Evolutionary conservation across 2,888 invertebrate genomes (phyloP).

Genomic region (Lamellibrachia satsuma): DNA sequence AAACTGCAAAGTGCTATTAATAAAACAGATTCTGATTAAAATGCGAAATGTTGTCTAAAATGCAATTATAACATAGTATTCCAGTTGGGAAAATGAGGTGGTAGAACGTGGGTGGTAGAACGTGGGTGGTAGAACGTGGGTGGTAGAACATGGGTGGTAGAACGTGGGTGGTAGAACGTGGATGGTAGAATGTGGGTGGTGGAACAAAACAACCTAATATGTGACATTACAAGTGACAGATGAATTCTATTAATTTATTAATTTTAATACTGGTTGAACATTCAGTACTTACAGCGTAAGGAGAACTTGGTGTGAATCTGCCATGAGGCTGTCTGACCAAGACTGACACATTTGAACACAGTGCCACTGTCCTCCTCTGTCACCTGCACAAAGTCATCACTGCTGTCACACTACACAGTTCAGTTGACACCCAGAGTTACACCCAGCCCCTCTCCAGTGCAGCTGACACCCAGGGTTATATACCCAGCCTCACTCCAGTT

Average conservation of each 20-base stretch:
- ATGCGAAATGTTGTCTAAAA: not conserved
- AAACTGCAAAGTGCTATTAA: not conserved
- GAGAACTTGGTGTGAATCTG: constrained; percentile 11
- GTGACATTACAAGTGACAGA: too few relatives aligned
- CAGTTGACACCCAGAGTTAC: not conserved
- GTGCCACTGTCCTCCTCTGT: not conserved
- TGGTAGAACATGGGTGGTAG: too few relatives aligned
- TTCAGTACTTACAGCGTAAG: not conserved
- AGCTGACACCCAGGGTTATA: not conserved
- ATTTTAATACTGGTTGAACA: not conserved
- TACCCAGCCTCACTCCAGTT: too few relatives aligned
- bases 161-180: too few relatives aligned
- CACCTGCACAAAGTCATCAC: not conserved
- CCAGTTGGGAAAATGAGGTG: not conserved
- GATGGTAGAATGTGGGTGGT: too few relatives aligned
- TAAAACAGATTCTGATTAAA: not conserved
- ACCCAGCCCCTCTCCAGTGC: too few relatives aligned
- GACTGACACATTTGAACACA: not conserved
- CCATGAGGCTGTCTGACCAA: not conserved
- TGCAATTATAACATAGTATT: too few relatives aligned
- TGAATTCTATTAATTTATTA: not conserved
- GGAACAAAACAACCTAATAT: not conserved
- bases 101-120: too few relatives aligned
- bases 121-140: too few relatives aligned
- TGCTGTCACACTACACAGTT: not conserved